These are phyloP conservation scores for Andrena flavipes DNA, from an alignment of 2,888 invertebrate genomes.

Conservation along the genomic window DNA sequence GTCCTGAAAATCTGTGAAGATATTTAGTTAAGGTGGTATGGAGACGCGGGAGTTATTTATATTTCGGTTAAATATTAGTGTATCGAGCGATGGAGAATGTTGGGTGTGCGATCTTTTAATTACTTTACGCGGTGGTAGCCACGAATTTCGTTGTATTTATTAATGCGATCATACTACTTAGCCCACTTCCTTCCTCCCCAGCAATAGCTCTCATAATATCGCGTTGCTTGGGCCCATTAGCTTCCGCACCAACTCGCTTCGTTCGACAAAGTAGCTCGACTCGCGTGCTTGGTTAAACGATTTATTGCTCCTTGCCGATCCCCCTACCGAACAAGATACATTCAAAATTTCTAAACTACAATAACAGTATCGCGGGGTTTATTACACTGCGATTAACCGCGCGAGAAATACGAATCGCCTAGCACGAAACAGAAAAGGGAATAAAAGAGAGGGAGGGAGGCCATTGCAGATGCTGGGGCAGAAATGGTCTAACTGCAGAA, in stretches of 20 bases:
- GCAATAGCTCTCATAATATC: constrained; percentile 29
- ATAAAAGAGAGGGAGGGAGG: background rate
- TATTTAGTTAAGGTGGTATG: too few relatives aligned
- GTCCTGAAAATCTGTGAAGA: too few relatives aligned
- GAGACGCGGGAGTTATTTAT: too few relatives aligned
- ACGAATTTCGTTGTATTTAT: background rate
- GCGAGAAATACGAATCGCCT: background rate
- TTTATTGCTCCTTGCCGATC: constrained; percentile 1
- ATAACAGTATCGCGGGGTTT: background rate
- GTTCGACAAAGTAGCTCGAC: background rate
- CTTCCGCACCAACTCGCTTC: constrained; percentile 11
- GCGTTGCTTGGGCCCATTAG: constrained; percentile 37
- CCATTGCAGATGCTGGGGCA: background rate
- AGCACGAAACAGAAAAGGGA: background rate
- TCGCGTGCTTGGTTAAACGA: constrained; percentile 4
- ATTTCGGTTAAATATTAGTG: too few relatives aligned
- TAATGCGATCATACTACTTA: background rate
- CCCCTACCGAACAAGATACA: background rate
- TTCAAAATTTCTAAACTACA: background rate
- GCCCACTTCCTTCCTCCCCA: constrained; percentile 11
- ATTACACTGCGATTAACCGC: background rate
- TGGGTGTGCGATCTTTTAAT: background rate
- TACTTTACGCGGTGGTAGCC: background rate
- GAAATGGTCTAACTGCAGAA: background rate
- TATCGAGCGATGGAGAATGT: background rate